Evolutionary conservation across 2,113 vertebrate species (phyloP).

Genomic region (Herpetotheres cachinnans): DNA sequence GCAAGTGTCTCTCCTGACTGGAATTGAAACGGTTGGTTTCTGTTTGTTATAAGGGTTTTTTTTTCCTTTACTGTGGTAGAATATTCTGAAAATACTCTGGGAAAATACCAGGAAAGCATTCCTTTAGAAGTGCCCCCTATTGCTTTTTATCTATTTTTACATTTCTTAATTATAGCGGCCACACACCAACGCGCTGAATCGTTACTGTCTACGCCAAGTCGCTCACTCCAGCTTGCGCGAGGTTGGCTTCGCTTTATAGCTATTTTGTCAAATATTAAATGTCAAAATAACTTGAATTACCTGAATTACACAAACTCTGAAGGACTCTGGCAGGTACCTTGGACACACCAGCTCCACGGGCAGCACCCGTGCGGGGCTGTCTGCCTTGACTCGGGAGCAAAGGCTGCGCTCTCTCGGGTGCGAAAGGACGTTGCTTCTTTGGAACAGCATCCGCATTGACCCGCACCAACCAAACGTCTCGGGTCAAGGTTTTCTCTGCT

Average conservation of each 20-base stretch:
- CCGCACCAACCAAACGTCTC: too few relatives aligned
- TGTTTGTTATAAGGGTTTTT: background rate
- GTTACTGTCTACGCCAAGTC: accelerated
- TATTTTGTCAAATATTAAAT: background rate
- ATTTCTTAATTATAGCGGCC: background rate
- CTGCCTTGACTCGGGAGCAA: background rate
- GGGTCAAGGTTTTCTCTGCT: background rate
- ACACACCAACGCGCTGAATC: accelerated
- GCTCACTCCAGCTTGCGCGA: accelerated
- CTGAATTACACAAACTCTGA: too few relatives aligned
- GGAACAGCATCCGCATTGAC: background rate
- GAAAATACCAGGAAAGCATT: background rate
- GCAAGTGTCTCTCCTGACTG: background rate
- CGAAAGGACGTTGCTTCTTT: background rate
- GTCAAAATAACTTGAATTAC: too few relatives aligned
- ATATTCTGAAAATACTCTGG: background rate
- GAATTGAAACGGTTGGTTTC: background rate
- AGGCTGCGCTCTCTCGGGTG: background rate
- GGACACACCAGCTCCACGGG: accelerated
- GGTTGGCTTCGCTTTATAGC: background rate
- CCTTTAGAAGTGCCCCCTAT: background rate
- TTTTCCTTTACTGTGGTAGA: background rate
- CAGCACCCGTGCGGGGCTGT: accelerated
- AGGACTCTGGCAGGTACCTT: background rate
- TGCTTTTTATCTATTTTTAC: background rate